Evolutionary conservation across 2,113 vertebrate species (phyloP), one percentile per base, ranked within the genome.

Genomic region (Megatriorchis doriae): DNA sequence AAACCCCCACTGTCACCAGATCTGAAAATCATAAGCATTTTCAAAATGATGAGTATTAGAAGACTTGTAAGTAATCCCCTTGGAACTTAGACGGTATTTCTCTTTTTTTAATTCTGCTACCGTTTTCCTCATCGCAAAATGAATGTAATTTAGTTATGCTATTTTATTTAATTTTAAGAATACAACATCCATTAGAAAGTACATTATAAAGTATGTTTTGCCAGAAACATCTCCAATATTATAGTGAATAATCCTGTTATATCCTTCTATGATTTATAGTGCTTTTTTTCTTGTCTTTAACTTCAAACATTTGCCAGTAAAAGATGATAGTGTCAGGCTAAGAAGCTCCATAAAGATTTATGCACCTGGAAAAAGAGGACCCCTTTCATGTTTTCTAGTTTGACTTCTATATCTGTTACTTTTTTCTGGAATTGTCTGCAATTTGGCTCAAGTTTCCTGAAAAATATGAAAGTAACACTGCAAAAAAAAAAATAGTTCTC

Each of bases 151-250:
- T 74, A 67, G 15, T 86, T 65, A 67, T 3, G 2, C 25, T 68
- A n/a, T 80, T 88, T 93, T 83, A 83, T 90, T 94, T 92, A 78
- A 87, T 91, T 88, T 96, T 73, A 93, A 93, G 63, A 93, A 62
- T 31, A 65, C 32, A 93, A 18, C n/a, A 93, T 90, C 71, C 18
- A 90, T 93, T 85, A 93, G 61, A 91, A 93, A 90, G 26, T 73
- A 86, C 38, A 48, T 82, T 74, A 75, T 88, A 88, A 86, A 92
- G 15, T 82, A 83, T 43, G 13, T 75, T 93, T 93, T 88, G 67
- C 70, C 86, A 90, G 74, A 94, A 96, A 94, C 26, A 63, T 87
- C 62, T 92, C 34, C 32, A 94, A 40, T 79, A 90, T 85, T 82
- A 71, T 9, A 56, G 27, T 13, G 56, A 90, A 95, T 93, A 95